Percentiles rank a stretch among this genome's conserved stretches.
Evolutionary conservation across 2,113 vertebrate species (phyloP).

Genomic region (Vombatus ursinus): DNA sequence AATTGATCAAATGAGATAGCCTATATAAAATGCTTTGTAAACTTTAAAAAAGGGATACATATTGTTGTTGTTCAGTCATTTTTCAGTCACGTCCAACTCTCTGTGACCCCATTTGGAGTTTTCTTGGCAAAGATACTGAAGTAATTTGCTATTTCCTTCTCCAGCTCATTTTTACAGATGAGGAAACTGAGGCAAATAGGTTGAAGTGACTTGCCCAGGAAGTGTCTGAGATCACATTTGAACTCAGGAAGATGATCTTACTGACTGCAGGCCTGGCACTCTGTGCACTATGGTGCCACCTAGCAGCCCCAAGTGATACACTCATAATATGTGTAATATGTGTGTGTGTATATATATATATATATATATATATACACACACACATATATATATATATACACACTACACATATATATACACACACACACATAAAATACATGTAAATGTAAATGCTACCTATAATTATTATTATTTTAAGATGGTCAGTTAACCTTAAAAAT

Average conservation of each 20-base stretch:
- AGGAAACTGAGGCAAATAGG: neutral
- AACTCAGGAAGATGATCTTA: neutral
- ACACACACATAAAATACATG: too few relatives aligned
- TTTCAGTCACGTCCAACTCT: neutral
- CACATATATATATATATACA: too few relatives aligned
- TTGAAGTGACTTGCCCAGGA: neutral
- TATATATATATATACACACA: too few relatives aligned
- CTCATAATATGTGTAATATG: neutral
- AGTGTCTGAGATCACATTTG: neutral
- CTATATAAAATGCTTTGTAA: neutral
- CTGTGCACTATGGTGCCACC: too few relatives aligned
- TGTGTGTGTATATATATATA: neutral
- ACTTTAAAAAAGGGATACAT: neutral
- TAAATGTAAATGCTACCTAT: neutral
- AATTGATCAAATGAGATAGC: neutral
- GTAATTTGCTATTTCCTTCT: neutral
- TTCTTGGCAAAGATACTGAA: neutral
- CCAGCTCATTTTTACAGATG: neutral
- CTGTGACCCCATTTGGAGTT: neutral
- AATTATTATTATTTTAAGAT: slow-evolving; percentile 35
- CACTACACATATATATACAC: too few relatives aligned
- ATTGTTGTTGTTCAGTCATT: neutral
- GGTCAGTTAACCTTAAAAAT: slow-evolving; percentile 30
- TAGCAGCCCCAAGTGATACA: neutral
- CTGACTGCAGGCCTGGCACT: neutral